A percentile compares a stretch with the other conserved stretches of the same genome.
Evolutionary conservation across 2,797 vertebrate genomes (phyloP).

Genomic region (Peromyscus melanophrys): DNA sequence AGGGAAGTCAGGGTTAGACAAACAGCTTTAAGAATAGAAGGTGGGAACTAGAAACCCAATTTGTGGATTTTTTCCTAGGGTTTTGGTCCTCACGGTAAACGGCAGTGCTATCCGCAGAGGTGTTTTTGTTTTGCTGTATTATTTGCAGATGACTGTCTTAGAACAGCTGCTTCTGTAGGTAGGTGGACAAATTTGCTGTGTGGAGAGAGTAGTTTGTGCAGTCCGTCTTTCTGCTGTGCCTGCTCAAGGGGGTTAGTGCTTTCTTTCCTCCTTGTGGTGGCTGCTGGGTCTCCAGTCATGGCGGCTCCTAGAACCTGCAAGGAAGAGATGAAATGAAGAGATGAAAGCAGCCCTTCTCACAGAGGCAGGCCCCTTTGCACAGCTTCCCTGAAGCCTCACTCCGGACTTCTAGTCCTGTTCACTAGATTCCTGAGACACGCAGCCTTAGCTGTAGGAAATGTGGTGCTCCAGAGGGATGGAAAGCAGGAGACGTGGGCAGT

Average conservation of each 20-base stretch:
- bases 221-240: neutral
- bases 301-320: neutral
- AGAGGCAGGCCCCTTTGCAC: neutral
- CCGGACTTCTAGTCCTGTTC: neutral
- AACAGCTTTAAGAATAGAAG: conserved; percentile 52
- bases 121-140: conserved; percentile 2
- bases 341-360: neutral
- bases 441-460: neutral
- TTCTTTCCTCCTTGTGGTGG: neutral
- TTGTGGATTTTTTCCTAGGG: conserved; percentile 53
- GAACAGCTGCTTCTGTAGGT: neutral
- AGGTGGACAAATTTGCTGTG: neutral
- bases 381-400: neutral
- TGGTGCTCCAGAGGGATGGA: neutral
- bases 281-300: conserved; percentile 44
- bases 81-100: neutral
- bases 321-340: neutral
- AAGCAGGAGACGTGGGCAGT: neutral
- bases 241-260: neutral
- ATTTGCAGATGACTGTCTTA: conserved; percentile 22
- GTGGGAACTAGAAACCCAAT: conserved; percentile 41
- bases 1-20: conserved; percentile 58
- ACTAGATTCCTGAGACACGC: neutral
- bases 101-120: neutral
- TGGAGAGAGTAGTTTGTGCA: neutral